Percentiles rank a stretch among this genome's conserved stretches.
Conservation (phyloP, 2,888 invertebrate genomes). For the Plebejus argus region DNA sequence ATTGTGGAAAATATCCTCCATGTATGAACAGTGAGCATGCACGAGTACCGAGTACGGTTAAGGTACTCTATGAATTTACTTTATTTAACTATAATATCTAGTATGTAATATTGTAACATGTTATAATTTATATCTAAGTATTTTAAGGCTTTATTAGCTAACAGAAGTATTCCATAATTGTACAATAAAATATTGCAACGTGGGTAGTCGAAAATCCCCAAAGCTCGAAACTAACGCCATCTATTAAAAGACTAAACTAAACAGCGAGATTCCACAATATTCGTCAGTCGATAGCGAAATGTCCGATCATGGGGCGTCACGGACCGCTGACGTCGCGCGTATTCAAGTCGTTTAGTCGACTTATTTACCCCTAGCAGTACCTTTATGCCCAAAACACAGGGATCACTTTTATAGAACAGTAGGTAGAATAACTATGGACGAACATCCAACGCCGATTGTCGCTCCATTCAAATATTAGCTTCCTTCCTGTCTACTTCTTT, state of each 20-base stretch:
- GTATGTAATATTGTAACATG: too few species aligned
- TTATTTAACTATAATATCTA: background rate
- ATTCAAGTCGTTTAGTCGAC: background rate
- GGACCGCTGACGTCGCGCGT: conserved; percentile 49
- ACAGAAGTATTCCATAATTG: background rate
- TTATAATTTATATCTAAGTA: too few species aligned
- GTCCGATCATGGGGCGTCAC: conserved; percentile 45
- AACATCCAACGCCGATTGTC: conserved; percentile 59
- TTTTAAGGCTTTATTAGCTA: background rate
- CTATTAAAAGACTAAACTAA: background rate
- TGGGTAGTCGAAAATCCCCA: background rate
- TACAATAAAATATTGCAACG: background rate
- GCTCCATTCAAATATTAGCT: conserved; percentile 62
- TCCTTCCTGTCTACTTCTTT: conserved; percentile 62
- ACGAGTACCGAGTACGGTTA: too few species aligned
- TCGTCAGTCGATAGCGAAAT: conserved; percentile 33
- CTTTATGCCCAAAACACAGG: background rate
- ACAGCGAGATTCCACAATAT: background rate
- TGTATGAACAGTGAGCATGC: background rate
- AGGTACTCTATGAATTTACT: background rate
- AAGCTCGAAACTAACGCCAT: background rate
- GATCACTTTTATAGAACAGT: background rate
- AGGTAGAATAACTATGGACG: background rate
- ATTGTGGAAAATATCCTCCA: background rate
- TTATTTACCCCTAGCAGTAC: background rate